phyloP scores from a whole-genome alignment of 2,113 vertebrate species.

The Nerophis ophidion region DNA sequence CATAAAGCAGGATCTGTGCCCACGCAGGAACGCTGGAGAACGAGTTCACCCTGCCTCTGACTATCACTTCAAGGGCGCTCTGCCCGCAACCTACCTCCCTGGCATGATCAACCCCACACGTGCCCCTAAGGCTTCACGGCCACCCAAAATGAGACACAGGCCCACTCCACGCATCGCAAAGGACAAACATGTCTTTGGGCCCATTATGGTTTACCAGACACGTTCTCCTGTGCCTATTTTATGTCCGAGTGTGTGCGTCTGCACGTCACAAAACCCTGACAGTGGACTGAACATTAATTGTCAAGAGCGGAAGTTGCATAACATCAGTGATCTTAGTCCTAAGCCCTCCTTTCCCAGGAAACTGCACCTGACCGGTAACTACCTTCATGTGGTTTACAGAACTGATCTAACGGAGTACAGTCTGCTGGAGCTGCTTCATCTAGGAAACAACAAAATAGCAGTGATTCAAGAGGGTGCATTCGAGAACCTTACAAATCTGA shows the following conservation, averaged over 20 bases:
- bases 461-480: constrained; percentile 93
- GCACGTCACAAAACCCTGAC: constrained; percentile 90
- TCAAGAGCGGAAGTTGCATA: constrained; percentile 90
- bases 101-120: constrained; percentile 79
- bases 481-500: constrained; percentile 88
- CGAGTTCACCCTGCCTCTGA: constrained; percentile 77
- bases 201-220: constrained; percentile 98
- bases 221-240: constrained; percentile 88
- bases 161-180: constrained; percentile 87
- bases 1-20: constrained; percentile 94
- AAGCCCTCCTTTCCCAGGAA: constrained; percentile 94
- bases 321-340: constrained; percentile 89
- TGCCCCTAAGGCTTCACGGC: constrained; percentile 85
- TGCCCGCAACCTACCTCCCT: constrained; percentile 77
- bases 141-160: constrained; percentile 89
- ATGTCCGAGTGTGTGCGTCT: constrained; percentile 87
- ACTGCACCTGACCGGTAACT: constrained; percentile 95
- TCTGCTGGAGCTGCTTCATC: constrained; percentile 89
- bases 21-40: constrained; percentile 81
- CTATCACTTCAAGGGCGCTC: constrained; percentile 74
- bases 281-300: constrained; percentile 94
- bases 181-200: constrained; percentile 93
- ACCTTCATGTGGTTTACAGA: constrained; percentile 86
- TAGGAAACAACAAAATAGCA: constrained; percentile 94
- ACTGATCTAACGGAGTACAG: constrained; percentile 84